Evolutionary conservation across 2,797 vertebrate genomes (phyloP).

Genomic region (Balearica regulorum): DNA sequence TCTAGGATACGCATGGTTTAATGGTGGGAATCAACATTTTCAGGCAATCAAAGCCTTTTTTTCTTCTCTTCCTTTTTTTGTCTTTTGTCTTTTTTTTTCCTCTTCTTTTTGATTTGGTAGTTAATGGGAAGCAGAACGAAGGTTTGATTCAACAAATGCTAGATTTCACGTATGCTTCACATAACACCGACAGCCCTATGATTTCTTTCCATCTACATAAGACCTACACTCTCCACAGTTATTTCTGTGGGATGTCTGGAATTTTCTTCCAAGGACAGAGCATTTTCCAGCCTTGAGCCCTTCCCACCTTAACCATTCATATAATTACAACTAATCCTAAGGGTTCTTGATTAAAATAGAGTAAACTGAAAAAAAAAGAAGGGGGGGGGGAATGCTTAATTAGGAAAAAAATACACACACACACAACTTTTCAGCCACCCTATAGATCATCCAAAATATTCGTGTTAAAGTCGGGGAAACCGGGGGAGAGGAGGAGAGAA

Average conservation of each 20-base stretch:
- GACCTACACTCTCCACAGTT: neutral
- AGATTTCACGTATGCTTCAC: neutral
- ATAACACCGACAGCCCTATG: neutral
- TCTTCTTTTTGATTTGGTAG: neutral
- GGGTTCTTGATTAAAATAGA: neutral
- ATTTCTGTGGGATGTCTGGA: neutral
- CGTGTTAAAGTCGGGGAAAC: neutral
- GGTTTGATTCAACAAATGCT: neutral
- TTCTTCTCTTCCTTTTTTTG: neutral
- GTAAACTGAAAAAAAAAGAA: neutral
- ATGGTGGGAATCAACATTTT: neutral
- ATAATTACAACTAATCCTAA: neutral
- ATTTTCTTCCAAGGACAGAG: neutral
- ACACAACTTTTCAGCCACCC: neutral
- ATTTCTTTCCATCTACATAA: neutral
- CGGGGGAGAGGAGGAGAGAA: neutral
- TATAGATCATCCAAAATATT: neutral
- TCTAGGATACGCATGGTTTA: neutral
- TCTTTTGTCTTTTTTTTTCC: accelerated
- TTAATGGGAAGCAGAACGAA: neutral
- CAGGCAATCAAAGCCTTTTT: neutral
- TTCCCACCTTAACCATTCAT: neutral
- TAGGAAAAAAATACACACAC: accelerated
- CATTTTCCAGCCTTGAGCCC: neutral
- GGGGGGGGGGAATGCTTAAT: neutral